Conservation (phyloP, 2,113 vertebrate species). For the Dasypus novemcinctus region DNA sequence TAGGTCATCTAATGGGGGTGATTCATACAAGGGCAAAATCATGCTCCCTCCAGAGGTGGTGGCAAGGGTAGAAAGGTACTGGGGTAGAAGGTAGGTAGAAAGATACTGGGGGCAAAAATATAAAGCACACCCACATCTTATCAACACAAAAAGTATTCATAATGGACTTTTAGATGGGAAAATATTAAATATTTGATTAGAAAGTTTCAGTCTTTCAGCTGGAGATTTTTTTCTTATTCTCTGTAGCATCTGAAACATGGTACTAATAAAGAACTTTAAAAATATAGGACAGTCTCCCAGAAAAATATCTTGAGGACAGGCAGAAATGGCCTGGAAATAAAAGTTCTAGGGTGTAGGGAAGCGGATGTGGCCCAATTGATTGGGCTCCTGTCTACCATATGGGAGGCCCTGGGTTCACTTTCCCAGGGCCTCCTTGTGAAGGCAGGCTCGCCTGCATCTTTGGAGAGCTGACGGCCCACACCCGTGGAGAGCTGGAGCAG, state of each 20-base stretch:
- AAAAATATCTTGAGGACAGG: too few relatives aligned
- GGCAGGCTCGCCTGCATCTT: too few relatives aligned
- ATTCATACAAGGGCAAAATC: constrained; percentile 42
- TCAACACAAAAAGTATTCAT: background rate
- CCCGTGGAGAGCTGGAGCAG: too few relatives aligned
- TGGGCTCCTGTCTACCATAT: too few relatives aligned
- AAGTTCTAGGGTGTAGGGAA: too few relatives aligned
- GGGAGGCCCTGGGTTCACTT: too few relatives aligned
- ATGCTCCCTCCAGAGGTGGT: background rate
- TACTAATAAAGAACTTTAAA: background rate
- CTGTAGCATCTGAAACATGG: background rate
- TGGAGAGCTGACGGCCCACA: too few relatives aligned
- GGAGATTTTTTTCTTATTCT: background rate
- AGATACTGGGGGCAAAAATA: background rate
- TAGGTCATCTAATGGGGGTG: constrained; percentile 58
- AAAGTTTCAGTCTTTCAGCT: background rate
- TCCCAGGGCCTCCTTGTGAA: too few relatives aligned
- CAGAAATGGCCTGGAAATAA: too few relatives aligned
- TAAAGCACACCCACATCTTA: background rate
- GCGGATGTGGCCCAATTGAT: too few relatives aligned
- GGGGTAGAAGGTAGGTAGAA: background rate
- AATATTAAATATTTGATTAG: background rate
- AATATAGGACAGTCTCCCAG: too few relatives aligned
- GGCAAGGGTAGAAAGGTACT: background rate
- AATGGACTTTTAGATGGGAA: background rate